A percentile compares a stretch with the other conserved stretches of the same genome.
Evolutionary conservation across 2,113 vertebrate genomes (phyloP).

Genomic region (Brachionichthys hirsutus): DNA sequence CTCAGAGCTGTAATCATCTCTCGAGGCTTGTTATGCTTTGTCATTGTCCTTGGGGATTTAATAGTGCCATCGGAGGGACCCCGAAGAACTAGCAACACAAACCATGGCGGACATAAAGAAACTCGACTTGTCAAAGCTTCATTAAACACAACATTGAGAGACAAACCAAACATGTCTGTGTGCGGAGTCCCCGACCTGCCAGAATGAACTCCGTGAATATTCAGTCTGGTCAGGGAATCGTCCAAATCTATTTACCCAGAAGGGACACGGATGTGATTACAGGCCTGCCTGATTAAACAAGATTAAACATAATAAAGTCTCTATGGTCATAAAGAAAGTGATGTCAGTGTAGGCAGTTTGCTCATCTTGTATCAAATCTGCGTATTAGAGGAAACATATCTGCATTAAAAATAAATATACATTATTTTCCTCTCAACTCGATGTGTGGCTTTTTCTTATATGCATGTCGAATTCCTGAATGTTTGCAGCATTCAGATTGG

Average conservation of each 20-base stretch:
- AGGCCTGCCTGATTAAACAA: slow-evolving; percentile 33
- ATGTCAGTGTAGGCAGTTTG: too few species aligned
- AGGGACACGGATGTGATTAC: slow-evolving; percentile 36
- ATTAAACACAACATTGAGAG: background rate
- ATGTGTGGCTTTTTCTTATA: too few species aligned
- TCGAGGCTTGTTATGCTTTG: slow-evolving; percentile 59
- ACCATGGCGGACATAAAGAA: background rate
- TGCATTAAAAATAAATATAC: too few species aligned
- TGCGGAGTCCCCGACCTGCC: slow-evolving; percentile 19
- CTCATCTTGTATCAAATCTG: too few species aligned
- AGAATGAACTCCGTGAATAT: slow-evolving; percentile 47
- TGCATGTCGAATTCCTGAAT: too few species aligned
- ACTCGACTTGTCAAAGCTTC: slow-evolving; percentile 7
- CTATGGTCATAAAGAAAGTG: too few species aligned
- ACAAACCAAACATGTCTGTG: slow-evolving; percentile 1
- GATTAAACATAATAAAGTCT: too few species aligned
- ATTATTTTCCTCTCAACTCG: too few species aligned
- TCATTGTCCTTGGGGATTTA: slow-evolving; percentile 60
- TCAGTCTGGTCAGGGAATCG: slow-evolving; percentile 30
- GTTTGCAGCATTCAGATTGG: slow-evolving; percentile 9
- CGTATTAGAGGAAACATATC: too few species aligned
- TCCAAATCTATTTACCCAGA: slow-evolving; percentile 24
- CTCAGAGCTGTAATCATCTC: slow-evolving; percentile 37
- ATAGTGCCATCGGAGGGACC: slow-evolving; percentile 37
- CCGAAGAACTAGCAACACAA: slow-evolving; percentile 31